Evolutionary conservation across 2,113 vertebrate genomes (phyloP).

Genomic region (Oenanthe melanoleuca): DNA sequence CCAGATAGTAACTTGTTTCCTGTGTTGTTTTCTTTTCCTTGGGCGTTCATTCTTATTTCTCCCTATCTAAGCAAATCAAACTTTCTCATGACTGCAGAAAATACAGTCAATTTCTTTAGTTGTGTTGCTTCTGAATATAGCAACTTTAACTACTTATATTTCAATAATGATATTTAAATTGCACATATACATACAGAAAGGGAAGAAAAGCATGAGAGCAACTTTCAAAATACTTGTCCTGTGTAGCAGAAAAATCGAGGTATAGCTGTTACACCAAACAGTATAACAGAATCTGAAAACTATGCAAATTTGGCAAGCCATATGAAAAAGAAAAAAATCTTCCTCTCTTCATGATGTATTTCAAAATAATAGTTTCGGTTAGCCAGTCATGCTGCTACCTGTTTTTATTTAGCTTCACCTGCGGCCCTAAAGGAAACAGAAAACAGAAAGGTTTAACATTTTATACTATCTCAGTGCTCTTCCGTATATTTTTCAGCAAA

Average conservation of each 20-base stretch:
- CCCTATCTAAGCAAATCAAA: background rate
- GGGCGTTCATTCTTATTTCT: background rate
- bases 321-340: background rate
- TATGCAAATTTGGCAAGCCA: background rate
- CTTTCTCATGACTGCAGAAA: background rate
- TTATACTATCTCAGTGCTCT: constrained; percentile 38
- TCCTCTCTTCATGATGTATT: background rate
- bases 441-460: constrained; percentile 16
- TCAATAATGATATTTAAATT: background rate
- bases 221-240: background rate
- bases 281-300: background rate
- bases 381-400: background rate
- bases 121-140: background rate
- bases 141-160: background rate
- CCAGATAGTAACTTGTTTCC: background rate
- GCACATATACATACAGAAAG: background rate
- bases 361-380: background rate
- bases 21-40: background rate
- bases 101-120: background rate
- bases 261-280: background rate
- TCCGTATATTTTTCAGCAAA: constrained; percentile 35
- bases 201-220: background rate
- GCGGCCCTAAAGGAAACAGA: background rate
- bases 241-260: background rate
- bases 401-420: background rate